These are phyloP conservation scores for Rotaria socialis DNA, from an alignment of 2,888 invertebrate genomes.

Conservation along the genomic window DNA sequence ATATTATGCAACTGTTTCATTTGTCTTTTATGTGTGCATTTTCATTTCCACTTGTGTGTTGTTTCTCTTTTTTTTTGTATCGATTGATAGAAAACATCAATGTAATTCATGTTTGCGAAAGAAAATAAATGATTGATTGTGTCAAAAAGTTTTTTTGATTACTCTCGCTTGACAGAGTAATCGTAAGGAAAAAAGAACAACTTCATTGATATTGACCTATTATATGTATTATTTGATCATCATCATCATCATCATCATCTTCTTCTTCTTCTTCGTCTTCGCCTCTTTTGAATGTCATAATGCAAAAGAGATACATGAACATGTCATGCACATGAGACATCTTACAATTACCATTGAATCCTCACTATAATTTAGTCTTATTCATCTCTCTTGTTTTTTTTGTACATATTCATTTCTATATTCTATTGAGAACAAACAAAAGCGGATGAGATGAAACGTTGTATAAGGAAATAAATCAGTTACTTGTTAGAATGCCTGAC, in stretches of 20 bases:
- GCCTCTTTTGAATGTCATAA: background rate
- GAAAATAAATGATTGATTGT: background rate
- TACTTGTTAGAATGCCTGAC: background rate
- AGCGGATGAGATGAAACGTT: background rate
- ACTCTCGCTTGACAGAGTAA: background rate
- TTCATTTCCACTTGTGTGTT: no score
- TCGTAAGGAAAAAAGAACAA: background rate
- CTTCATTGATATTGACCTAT: background rate
- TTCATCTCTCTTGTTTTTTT: background rate
- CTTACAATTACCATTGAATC: constrained; percentile 11
- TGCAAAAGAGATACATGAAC: background rate
- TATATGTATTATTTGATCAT: background rate
- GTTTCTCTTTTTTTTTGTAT: background rate
- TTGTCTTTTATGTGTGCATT: background rate
- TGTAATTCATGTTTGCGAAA: background rate
- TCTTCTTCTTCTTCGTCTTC: background rate
- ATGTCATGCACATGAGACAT: constrained; percentile 1
- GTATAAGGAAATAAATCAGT: background rate
- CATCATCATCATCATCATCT: no score
- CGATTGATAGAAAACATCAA: background rate
- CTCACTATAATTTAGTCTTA: background rate
- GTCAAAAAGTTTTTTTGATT: background rate
- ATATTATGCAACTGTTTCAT: background rate
- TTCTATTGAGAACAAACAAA: background rate
- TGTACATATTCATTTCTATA: background rate